Base-by-base conservation (phyloP, 2,888 invertebrate species). In the Drosophila austrosaltans region DNA sequence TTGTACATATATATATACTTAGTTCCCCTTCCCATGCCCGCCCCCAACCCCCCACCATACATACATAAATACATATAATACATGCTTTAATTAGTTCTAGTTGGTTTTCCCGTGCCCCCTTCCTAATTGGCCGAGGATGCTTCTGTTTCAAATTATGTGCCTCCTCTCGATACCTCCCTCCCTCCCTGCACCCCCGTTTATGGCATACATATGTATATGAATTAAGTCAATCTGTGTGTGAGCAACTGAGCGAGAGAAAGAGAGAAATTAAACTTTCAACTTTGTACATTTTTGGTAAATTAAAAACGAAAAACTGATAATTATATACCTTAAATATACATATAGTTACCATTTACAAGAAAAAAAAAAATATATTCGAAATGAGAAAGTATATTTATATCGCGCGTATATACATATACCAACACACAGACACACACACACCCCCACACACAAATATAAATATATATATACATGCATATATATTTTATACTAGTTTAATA, bases 131-230 rank as follows among this genome's bases (percentile, higher is more conserved):
- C 72, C 80, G 75, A 86, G 76, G 76, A 74, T 82, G 72, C 69
- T 84, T 87, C 79, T 82, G 81, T 90, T 89, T 82, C 80, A 83
- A 87, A 79, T 87, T 83, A 81, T 79, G 89, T 90, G 90, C 89
- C 89, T 90, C 87, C 84, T 71, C 66, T 28, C 44, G 54, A 39
- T 65, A 6, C 32, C 32, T 5, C 3, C 32, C 5, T 32, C 32
- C 32, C 7, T 32, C 36, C 53, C 53, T 16, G 64, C 72, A 53
- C 42, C 72, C 60, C 53, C 22, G 16, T 16, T 16, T 16, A 16
- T n/a, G 30, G 10, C n/a, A 71, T 57, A 69, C 56, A 61, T 39
- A 69, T 25, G 63, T 53, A 42, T n/a, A 12, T 40, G 7, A 42
- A 25, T 42, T 63, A 57, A 66, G 63, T 69, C 68, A 56, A 71